Evolutionary conservation across 2,888 invertebrate species (phyloP).

Genomic region (Dasypolia templi): DNA sequence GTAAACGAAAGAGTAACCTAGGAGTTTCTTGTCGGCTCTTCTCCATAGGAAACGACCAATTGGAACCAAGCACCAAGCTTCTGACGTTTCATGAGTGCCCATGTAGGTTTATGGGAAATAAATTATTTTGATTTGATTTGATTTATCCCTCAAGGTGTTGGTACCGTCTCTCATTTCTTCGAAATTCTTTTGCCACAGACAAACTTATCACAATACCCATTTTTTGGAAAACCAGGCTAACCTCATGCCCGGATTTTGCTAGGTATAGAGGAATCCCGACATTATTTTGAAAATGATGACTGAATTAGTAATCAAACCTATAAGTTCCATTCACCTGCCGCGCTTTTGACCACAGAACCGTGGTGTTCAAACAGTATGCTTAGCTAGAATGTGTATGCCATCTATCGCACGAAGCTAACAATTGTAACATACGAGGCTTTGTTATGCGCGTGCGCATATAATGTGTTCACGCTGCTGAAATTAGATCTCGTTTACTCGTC

Average conservation of each 20-base stretch:
- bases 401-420: slow-evolving; percentile 68
- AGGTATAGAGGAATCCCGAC: too few species aligned
- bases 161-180: too few species aligned
- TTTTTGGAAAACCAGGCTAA: neutral
- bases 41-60: too few species aligned
- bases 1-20: too few species aligned
- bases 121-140: too few species aligned
- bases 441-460: slow-evolving; percentile 56
- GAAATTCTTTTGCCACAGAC: too few species aligned
- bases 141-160: too few species aligned
- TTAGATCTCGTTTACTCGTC: slow-evolving; percentile 46
- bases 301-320: neutral
- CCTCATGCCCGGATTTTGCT: neutral
- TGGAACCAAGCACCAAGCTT: too few species aligned
- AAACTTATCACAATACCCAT: neutral
- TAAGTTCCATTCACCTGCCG: neutral
- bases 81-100: too few species aligned
- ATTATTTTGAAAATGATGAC: neutral
- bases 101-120: too few species aligned
- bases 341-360: neutral
- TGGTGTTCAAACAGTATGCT: neutral
- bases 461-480: slow-evolving; percentile 60
- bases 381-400: slow-evolving; percentile 56
- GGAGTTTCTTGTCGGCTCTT: too few species aligned
- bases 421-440: slow-evolving; percentile 63